These are phyloP conservation scores for Zosterops hypoxanthus DNA, from an alignment of 2,113 vertebrate species.

Conservation along the genomic window DNA sequence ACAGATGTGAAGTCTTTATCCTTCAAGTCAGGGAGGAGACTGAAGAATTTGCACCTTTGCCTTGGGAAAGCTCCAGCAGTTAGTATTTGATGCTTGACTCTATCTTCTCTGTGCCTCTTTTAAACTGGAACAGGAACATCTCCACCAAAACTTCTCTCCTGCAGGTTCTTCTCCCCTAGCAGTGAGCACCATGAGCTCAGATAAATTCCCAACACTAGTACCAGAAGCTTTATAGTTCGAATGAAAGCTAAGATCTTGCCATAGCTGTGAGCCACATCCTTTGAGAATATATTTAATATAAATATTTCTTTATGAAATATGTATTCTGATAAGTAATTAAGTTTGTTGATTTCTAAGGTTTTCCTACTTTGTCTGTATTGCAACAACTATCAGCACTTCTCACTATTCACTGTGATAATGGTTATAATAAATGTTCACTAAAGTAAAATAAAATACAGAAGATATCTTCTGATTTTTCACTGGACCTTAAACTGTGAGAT, in stretches of 20 bases:
- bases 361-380: not conserved
- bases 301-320: not conserved
- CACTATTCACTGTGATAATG: accelerated
- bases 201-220: accelerated
- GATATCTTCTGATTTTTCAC: not conserved
- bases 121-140: not conserved
- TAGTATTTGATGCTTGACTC: not conserved
- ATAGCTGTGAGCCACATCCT: not conserved
- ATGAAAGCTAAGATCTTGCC: not conserved
- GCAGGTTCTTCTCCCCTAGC: not conserved
- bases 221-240: not conserved
- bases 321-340: not conserved
- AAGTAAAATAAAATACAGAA: not conserved
- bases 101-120: not conserved
- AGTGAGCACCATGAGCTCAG: not conserved
- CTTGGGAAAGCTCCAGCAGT: not conserved
- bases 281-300: not conserved
- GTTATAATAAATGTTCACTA: not conserved
- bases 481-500: not conserved
- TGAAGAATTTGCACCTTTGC: not conserved
- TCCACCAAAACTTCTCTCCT: not conserved
- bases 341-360: not conserved
- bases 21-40: not conserved
- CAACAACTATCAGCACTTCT: not conserved
- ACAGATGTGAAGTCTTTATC: too few relatives aligned